A percentile compares a stretch with the other conserved stretches of the same genome.
phyloP scores from a whole-genome alignment of 1,140 invertebrate genomes.

The Akabosia matsudoensis region DNA sequence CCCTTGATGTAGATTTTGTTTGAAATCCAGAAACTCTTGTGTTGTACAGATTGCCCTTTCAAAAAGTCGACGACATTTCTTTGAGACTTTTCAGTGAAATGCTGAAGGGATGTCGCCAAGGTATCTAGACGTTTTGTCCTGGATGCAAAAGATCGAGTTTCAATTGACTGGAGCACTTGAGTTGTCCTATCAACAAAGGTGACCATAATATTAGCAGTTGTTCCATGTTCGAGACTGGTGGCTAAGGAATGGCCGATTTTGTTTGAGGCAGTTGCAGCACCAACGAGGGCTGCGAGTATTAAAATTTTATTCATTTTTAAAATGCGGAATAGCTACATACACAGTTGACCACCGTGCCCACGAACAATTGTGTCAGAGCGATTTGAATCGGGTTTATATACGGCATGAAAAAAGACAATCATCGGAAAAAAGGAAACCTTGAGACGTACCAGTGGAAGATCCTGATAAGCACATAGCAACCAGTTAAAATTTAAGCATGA shows the following conservation, averaged over 20 bases:
- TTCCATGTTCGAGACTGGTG: not conserved
- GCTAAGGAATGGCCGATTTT: not conserved
- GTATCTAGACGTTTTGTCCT: not conserved
- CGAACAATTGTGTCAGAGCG: too few species aligned
- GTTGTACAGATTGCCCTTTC: not conserved
- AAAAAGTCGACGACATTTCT: not conserved
- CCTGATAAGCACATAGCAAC: too few species aligned
- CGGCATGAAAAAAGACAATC: too few species aligned
- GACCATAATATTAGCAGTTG: constrained; percentile 12
- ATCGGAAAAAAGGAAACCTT: too few species aligned
- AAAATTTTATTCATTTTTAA: not conserved
- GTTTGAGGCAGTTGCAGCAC: not conserved
- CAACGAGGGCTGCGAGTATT: not conserved
- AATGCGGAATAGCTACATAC: too few species aligned
- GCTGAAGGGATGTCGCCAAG: not conserved
- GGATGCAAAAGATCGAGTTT: not conserved
- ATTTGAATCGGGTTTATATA: too few species aligned
- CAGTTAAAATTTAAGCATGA: too few species aligned
- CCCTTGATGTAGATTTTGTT: constrained; percentile 26
- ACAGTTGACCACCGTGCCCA: too few species aligned
- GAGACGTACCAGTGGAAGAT: too few species aligned
- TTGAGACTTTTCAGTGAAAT: constrained; percentile 1
- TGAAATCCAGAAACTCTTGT: constrained; percentile 29
- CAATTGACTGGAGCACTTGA: not conserved
- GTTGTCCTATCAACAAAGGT: not conserved